Conservation (phyloP, 2,797 vertebrate species). For the Harpagifer antarcticus region DNA sequence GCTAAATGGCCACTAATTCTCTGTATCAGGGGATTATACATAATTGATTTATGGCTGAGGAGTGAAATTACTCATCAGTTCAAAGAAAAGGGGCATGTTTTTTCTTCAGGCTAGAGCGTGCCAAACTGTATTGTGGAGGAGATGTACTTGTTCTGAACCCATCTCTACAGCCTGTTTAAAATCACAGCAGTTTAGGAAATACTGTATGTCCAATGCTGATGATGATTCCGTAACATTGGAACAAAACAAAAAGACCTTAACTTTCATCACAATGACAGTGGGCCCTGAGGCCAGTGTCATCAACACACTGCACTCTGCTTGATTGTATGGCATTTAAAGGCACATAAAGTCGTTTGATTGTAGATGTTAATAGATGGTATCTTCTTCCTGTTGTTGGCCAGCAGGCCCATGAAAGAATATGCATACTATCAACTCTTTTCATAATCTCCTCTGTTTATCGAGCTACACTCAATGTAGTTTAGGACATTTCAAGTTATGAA, state of each 20-base stretch:
- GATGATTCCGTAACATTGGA: neutral
- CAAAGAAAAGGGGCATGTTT: constrained; percentile 67
- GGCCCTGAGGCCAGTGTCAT: constrained; percentile 11
- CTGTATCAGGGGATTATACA: constrained; percentile 83
- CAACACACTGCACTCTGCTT: neutral
- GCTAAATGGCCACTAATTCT: constrained; percentile 80
- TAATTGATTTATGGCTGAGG: constrained; percentile 85
- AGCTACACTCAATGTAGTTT: constrained; percentile 19
- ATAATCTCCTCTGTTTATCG: constrained; percentile 13
- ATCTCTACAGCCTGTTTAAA: constrained; percentile 19
- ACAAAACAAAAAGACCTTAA: neutral
- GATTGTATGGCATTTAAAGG: constrained; percentile 1
- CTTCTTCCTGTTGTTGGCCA: constrained; percentile 8
- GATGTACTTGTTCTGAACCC: constrained; percentile 37
- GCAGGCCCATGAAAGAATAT: neutral
- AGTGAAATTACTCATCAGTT: constrained; percentile 81
- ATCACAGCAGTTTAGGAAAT: constrained; percentile 25
- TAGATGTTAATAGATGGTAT: neutral
- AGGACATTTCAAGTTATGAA: constrained; percentile 20
- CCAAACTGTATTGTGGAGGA: constrained; percentile 52
- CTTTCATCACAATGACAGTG: neutral
- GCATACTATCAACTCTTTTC: constrained; percentile 9
- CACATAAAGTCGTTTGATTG: neutral
- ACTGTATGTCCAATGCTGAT: neutral
- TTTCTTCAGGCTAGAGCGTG: constrained; percentile 48